Percentiles rank a stretch among this genome's conserved stretches.
Conservation (phyloP, 2,797 vertebrate genomes). For the Alosa sapidissima region DNA sequence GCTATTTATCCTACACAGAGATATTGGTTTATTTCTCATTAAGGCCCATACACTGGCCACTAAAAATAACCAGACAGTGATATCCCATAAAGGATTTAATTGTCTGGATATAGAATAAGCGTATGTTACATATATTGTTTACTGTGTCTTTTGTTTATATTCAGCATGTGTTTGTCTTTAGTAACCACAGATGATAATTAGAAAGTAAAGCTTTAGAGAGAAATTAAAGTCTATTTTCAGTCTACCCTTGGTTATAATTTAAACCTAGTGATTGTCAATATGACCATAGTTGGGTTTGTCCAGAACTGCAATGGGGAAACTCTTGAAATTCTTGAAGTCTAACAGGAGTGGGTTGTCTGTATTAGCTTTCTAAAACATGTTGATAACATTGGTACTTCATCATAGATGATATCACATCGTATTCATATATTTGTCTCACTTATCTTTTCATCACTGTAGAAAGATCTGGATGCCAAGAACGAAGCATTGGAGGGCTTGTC, state of each 20-base stretch:
- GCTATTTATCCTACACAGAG: no score
- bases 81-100: no score
- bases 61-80: no score
- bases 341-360: neutral
- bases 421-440: neutral
- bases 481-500: neutral
- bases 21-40: neutral
- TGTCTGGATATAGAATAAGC: no score
- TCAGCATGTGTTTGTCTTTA: neutral
- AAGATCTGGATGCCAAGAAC: neutral
- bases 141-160: neutral
- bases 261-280: neutral
- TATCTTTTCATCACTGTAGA: neutral
- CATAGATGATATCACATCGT: no score
- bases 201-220: no score
- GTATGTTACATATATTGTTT: neutral
- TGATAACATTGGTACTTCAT: neutral
- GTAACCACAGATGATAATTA: neutral
- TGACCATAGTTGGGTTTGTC: neutral
- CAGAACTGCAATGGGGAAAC: no score
- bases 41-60: no score
- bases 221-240: neutral
- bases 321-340: neutral
- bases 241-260: neutral
- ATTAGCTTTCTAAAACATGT: neutral